Evolutionary conservation across 2,888 invertebrate genomes (phyloP).

Genomic region (Caenorhabditis sp.): DNA sequence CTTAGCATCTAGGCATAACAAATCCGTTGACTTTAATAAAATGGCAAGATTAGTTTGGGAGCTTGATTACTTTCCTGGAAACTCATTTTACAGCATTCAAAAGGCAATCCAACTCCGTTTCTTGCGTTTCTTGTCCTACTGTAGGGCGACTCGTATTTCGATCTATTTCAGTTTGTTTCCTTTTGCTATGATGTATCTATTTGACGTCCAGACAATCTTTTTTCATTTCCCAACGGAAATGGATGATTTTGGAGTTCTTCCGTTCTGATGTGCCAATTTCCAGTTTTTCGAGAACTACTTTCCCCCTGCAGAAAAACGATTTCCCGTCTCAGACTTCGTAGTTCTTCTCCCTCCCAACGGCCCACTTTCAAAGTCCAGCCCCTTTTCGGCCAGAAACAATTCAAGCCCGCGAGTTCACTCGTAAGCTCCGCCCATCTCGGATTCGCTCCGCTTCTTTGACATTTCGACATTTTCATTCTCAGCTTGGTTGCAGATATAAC

Average conservation of each 20-base stretch:
- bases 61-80: slow-evolving; percentile 44
- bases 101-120: background rate
- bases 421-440: slow-evolving; percentile 30
- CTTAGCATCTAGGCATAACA: slow-evolving; percentile 10
- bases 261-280: slow-evolving; percentile 23
- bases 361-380: slow-evolving; percentile 33
- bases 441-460: slow-evolving; percentile 22
- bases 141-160: background rate
- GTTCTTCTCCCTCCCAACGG: slow-evolving; percentile 29
- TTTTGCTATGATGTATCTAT: background rate
- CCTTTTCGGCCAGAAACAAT: slow-evolving; percentile 26
- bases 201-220: slow-evolving; percentile 12
- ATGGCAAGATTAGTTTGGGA: slow-evolving; percentile 15
- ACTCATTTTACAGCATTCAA: background rate
- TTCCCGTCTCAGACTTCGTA: slow-evolving; percentile 4
- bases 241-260: slow-evolving; percentile 50
- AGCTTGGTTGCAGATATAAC: slow-evolving; percentile 26
- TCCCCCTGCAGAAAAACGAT: slow-evolving; percentile 25
- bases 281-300: slow-evolving; percentile 33
- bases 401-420: slow-evolving; percentile 33
- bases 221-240: slow-evolving; percentile 32
- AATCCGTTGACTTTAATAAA: slow-evolving; percentile 7
- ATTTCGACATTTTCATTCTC: slow-evolving; percentile 20
- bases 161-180: background rate
- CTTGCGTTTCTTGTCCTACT: slow-evolving; percentile 8